Base-by-base conservation (phyloP, 2,888 invertebrate genomes). In the Penaeus monodon region DNA sequence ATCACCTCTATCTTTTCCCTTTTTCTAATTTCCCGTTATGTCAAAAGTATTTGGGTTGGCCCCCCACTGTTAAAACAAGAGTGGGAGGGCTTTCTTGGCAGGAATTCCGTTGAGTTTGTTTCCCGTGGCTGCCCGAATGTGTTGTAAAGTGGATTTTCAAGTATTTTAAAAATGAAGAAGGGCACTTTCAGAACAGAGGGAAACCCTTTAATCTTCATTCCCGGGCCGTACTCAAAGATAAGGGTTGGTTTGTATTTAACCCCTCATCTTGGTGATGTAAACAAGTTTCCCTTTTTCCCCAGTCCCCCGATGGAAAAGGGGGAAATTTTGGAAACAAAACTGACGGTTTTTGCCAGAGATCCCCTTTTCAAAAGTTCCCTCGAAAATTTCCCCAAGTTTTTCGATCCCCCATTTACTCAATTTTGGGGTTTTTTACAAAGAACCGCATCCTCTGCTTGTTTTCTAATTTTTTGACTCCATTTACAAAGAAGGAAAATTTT, bases 401-500 rank as follows among this genome's bases (percentile, higher is more conserved):
- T 1, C 38, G 8, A 38, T 44, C 80, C 63, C 64, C 1, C 33
- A n/a, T 80, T n/a, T 63, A 66, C 38, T 80, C 80, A 29, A 80
- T 17, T 38, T 80, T n/a, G n/a, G n/a, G 38, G 38, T 64, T 20
- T 22, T 66, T 24, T 65, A 80, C 17, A 20, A 12, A 14, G 80
- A 76, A 24, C 81, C 76, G 10, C 24, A 20, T 81, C 29, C 76
- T 64, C 76, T 76, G 84, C 64, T 78, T 87, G 76, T 87, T 88
- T 20, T 24, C 73, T n/a, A 89, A n/a, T 27, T 44, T 70, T 66
- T 82, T 85, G 0, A 38, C 49, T 10, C 79, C 84, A 81, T 87
- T 88, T n/a, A 89, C n/a, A 14, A 38, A 74, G 10, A 89, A 81
- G 66, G 77, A 38, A 29, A n/a, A n/a, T n/a, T 82, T 87, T 65